Conservation (phyloP, 2,888 invertebrate species). For the Drosophila ezoana region DNA sequence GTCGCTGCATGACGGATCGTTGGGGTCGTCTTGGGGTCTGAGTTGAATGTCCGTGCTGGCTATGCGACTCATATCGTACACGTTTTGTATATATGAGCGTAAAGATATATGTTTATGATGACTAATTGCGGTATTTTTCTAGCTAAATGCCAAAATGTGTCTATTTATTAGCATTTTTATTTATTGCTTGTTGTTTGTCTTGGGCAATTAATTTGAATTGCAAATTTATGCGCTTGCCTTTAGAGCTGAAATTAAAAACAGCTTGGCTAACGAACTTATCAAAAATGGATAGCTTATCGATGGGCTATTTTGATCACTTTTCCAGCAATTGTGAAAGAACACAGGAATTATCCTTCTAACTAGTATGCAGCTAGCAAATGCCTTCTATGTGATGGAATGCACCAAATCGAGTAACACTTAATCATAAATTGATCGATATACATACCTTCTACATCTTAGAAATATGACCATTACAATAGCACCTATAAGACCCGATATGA, state of each 20-base stretch:
- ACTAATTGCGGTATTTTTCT: constrained; percentile 72
- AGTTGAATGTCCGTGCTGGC: constrained; percentile 68
- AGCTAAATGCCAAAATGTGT: constrained; percentile 71
- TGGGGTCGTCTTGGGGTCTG: constrained; percentile 64
- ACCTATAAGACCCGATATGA: constrained; percentile 90
- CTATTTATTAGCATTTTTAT: constrained; percentile 61
- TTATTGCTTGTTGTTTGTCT: constrained; percentile 54
- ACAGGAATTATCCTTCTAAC: too few relatives aligned
- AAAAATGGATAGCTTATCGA: constrained; percentile 14
- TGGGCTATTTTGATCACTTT: neutral
- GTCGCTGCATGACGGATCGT: constrained; percentile 74
- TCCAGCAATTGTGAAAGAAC: neutral
- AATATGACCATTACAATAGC: constrained; percentile 90
- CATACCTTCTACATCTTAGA: constrained; percentile 87
- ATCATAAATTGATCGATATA: constrained; percentile 21
- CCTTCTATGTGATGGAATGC: too few relatives aligned
- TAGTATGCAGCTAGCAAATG: too few relatives aligned
- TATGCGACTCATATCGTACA: constrained; percentile 24
- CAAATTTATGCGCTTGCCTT: constrained; percentile 53
- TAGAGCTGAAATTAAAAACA: constrained; percentile 27
- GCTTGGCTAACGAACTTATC: neutral
- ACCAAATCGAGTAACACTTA: too few relatives aligned
- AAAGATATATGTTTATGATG: constrained; percentile 55
- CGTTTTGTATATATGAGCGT: constrained; percentile 7
- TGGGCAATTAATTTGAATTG: constrained; percentile 71